These are phyloP conservation scores for Hybos culiciformis DNA, from an alignment of 2,888 invertebrate species.

Conservation along the genomic window DNA sequence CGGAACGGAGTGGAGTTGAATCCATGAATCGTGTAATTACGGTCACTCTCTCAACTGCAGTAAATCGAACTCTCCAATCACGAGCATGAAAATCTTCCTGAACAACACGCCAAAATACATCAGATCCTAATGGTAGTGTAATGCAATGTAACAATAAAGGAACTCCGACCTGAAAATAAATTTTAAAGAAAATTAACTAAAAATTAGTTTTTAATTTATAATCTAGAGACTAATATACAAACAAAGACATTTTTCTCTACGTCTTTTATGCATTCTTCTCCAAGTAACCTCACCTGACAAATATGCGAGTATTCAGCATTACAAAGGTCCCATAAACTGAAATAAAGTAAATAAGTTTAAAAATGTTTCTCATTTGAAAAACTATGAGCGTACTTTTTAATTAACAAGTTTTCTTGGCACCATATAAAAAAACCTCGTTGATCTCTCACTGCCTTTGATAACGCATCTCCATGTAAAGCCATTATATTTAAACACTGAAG, in stretches of 20 bases:
- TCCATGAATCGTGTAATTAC: slow-evolving; percentile 89
- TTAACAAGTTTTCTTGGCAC: slow-evolving; percentile 89
- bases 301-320: slow-evolving; percentile 90
- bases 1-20: slow-evolving; percentile 69
- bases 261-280: too few species aligned
- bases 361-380: background rate
- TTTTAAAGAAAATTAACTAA: too few species aligned
- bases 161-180: slow-evolving; percentile 74
- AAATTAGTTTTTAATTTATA: too few species aligned
- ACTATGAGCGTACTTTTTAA: slow-evolving; percentile 61
- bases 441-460: slow-evolving; percentile 71
- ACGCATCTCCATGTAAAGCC: slow-evolving; percentile 87
- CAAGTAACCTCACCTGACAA: too few species aligned
- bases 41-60: slow-evolving; percentile 90
- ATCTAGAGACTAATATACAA: too few species aligned
- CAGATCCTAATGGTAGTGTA: slow-evolving; percentile 83
- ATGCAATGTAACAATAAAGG: slow-evolving; percentile 90
- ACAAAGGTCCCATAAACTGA: slow-evolving; percentile 85
- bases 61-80: slow-evolving; percentile 82
- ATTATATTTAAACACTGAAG: slow-evolving; percentile 83
- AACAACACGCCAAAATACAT: slow-evolving; percentile 91
- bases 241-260: too few species aligned
- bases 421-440: slow-evolving; percentile 87
- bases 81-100: slow-evolving; percentile 85
- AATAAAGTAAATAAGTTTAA: background rate